Conservation (phyloP, 64 coral and sea anemone genomes). For the Dendronephthya gigantea region DNA sequence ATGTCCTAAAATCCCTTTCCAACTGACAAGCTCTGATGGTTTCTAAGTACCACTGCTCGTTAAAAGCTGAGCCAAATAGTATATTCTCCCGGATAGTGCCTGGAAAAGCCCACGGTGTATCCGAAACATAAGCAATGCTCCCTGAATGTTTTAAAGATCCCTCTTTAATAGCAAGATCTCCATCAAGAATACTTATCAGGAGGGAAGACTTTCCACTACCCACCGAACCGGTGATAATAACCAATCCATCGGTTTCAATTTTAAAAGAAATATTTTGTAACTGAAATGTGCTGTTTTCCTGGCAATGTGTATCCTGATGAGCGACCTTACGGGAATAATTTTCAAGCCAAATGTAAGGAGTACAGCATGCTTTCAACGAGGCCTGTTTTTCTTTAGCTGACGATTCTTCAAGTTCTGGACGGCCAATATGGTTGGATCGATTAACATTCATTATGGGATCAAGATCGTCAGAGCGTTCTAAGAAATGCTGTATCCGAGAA, state of each 20-base stretch:
- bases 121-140: background rate
- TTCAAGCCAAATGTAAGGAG: background rate
- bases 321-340: background rate
- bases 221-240: constrained; percentile 40
- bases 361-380: background rate
- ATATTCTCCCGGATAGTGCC: constrained; percentile 37
- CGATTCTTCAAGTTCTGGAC: background rate
- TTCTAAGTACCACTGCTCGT: background rate
- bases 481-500: background rate
- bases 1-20: background rate
- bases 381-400: background rate
- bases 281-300: background rate
- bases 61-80: constrained; percentile 8
- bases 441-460: background rate
- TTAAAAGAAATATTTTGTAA: constrained; percentile 29
- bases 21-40: constrained; percentile 21
- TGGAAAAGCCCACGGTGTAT: background rate
- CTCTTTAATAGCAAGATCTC: constrained; percentile 9
- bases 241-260: constrained; percentile 16
- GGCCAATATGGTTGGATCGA: background rate
- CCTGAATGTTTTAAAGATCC: background rate
- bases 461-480: background rate
- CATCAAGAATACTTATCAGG: constrained; percentile 29
- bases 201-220: constrained; percentile 50
- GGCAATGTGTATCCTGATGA: background rate